These are phyloP conservation scores for Platyscapa corneri DNA, from an alignment of 1,140 invertebrate species.

Conservation along the genomic window DNA sequence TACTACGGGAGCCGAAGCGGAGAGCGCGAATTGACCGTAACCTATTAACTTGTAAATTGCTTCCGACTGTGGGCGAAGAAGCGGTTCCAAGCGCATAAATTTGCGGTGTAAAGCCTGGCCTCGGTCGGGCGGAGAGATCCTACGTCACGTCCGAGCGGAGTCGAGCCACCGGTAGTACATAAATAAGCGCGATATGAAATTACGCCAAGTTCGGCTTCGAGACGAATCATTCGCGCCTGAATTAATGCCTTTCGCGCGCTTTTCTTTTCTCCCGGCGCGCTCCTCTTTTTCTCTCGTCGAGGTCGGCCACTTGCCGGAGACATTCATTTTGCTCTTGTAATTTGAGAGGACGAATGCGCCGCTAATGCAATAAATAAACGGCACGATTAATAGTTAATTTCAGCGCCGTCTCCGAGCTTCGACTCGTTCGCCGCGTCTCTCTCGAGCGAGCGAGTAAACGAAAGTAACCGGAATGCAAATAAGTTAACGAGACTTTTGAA, in stretches of 20 bases:
- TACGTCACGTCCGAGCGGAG: slow-evolving; percentile 1
- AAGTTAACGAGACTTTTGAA: not conserved
- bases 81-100: slow-evolving; percentile 42
- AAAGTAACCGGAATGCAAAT: not conserved
- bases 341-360: not conserved
- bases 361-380: not conserved
- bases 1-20: not conserved
- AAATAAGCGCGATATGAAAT: slow-evolving; percentile 45
- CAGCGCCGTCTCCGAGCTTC: not conserved
- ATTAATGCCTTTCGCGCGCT: not conserved
- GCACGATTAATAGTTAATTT: not conserved
- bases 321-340: not conserved
- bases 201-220: slow-evolving; percentile 14
- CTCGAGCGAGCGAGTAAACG: too few relatives aligned
- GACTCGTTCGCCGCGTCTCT: not conserved
- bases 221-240: slow-evolving; percentile 2
- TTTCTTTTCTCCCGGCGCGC: not conserved
- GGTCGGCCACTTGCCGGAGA: not conserved
- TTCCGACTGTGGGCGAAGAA: slow-evolving; percentile 47
- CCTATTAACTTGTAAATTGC: slow-evolving; percentile 54
- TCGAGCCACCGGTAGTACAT: slow-evolving; percentile 17
- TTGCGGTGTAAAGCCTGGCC: slow-evolving; percentile 38
- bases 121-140: not conserved
- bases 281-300: not conserved
- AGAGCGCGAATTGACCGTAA: not conserved